These are phyloP conservation scores for Rhinogobio ventralis DNA, from an alignment of 2,797 vertebrate species.

Conservation along the genomic window DNA sequence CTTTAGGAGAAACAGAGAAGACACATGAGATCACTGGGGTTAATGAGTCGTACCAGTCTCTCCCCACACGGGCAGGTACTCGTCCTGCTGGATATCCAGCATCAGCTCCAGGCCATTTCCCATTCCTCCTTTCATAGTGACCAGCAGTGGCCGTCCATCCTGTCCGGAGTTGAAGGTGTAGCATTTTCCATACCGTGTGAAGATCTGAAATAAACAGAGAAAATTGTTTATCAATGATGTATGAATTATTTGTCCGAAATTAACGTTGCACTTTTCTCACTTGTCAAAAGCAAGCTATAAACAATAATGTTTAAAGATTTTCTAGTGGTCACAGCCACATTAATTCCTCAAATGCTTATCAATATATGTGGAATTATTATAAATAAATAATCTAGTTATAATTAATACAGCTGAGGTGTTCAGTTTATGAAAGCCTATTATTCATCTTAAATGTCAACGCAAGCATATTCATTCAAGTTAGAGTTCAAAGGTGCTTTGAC, in stretches of 20 bases:
- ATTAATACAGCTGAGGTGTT: background rate
- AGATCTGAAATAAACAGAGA: constrained; percentile 80
- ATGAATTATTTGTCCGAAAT: background rate
- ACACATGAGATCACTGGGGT: background rate
- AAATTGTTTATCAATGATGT: background rate
- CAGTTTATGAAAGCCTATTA: background rate
- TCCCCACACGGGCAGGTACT: constrained; percentile 97
- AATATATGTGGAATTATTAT: background rate
- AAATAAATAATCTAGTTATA: background rate
- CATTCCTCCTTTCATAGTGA: constrained; percentile 95
- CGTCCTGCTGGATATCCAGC: constrained; percentile 98
- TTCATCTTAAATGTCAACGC: background rate
- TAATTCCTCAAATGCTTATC: background rate
- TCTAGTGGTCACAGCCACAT: background rate
- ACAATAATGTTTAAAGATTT: too few species aligned
- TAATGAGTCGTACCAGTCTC: constrained; percentile 83
- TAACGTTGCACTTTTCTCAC: background rate
- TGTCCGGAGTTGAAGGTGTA: constrained; percentile 97
- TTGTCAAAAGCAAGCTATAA: background rate
- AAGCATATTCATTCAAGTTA: background rate
- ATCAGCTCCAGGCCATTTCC: constrained; percentile 98
- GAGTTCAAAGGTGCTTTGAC: constrained; percentile 9
- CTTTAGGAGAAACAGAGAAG: constrained; percentile 4
- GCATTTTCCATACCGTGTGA: constrained; percentile 97
- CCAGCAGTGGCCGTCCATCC: constrained; percentile 85